These are phyloP conservation scores for Mantis religiosa DNA, from an alignment of 2,888 invertebrate genomes.

Conservation along the genomic window DNA sequence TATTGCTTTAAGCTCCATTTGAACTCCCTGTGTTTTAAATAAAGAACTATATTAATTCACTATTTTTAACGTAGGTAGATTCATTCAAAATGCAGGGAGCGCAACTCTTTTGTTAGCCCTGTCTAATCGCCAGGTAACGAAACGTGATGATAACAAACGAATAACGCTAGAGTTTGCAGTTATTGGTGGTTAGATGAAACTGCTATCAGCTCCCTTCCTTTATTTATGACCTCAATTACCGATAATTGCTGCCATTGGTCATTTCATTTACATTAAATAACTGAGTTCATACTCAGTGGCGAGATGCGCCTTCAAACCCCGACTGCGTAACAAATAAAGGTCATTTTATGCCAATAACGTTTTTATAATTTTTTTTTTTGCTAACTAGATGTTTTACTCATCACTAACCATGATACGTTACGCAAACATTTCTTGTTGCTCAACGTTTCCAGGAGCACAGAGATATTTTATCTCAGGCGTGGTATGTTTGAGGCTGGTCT, in stretches of 20 bases:
- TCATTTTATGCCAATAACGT: not conserved
- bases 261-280: not conserved
- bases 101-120: not conserved
- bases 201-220: not conserved
- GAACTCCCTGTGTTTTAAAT: too few relatives aligned
- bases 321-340: not conserved
- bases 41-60: too few relatives aligned
- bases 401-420: not conserved
- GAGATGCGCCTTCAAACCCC: not conserved
- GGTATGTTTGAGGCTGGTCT: not conserved
- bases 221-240: not conserved
- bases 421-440: not conserved
- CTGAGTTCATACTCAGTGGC: not conserved
- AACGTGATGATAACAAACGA: not conserved
- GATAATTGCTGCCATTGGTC: not conserved
- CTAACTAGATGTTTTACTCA: not conserved
- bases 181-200: not conserved
- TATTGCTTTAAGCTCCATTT: too few relatives aligned
- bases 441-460: too few relatives aligned
- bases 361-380: not conserved
- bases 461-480: not conserved
- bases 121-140: not conserved
- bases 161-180: not conserved
- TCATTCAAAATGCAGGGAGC: not conserved
- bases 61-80: too few relatives aligned